Evolutionary conservation across 2,888 invertebrate genomes (phyloP).

Genomic region (Eristalis arbustorum): DNA sequence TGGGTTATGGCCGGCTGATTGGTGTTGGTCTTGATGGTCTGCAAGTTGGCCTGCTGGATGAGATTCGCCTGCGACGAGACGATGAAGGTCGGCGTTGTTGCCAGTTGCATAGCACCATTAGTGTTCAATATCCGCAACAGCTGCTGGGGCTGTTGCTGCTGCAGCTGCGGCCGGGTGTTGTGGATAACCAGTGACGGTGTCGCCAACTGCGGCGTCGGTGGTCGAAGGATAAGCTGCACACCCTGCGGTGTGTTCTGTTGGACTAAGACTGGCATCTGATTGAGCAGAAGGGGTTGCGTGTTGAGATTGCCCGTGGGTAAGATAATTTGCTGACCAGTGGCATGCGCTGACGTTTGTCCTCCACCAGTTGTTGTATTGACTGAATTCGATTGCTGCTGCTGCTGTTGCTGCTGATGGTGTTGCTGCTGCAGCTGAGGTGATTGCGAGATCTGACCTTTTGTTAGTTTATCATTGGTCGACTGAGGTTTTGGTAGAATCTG

Average conservation of each 20-base stretch:
- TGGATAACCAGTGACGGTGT: conserved; percentile 80
- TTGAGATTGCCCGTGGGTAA: conserved; percentile 76
- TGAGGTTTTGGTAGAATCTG: conserved; percentile 84
- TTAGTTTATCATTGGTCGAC: conserved; percentile 65
- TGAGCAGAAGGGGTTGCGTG: conserved; percentile 78
- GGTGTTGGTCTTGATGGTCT: conserved; percentile 78
- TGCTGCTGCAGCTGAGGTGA: conserved; percentile 77
- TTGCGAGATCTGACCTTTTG: conserved; percentile 77
- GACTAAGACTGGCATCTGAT: conserved; percentile 83
- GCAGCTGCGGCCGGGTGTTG: conserved; percentile 78
- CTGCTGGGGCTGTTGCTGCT: conserved; percentile 81
- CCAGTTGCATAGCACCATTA: conserved; percentile 83
- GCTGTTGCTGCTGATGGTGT: conserved; percentile 74
- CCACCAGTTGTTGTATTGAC: conserved; percentile 50
- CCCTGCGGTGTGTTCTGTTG: conserved; percentile 85
- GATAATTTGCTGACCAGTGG: conserved; percentile 77
- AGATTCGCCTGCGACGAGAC: conserved; percentile 80
- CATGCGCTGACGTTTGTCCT: conserved; percentile 58
- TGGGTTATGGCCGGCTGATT: conserved; percentile 76
- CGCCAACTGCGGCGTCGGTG: conserved; percentile 82
- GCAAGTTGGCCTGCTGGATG: conserved; percentile 79
- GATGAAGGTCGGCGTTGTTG: conserved; percentile 81
- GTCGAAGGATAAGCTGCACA: conserved; percentile 86
- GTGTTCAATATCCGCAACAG: conserved; percentile 83
- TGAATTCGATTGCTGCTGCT: conserved; percentile 73